A percentile compares a stretch with the other conserved stretches of the same genome.
These are phyloP conservation scores for Camponotus pennsylvanicus DNA, from an alignment of 1,140 invertebrate genomes.

Conservation along the genomic window DNA sequence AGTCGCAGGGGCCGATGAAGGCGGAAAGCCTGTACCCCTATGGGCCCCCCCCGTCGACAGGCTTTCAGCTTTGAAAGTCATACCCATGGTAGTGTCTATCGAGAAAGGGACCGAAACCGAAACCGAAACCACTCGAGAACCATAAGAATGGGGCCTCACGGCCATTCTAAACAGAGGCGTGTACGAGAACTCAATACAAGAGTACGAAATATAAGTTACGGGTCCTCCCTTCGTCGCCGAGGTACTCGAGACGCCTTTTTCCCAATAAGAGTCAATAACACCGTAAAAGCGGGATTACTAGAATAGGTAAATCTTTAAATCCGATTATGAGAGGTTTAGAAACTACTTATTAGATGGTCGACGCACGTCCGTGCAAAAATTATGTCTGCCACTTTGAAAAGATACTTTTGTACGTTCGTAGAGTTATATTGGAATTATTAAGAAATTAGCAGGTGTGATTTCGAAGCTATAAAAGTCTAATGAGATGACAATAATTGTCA, in stretches of 20 bases:
- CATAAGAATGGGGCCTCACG: slow-evolving; percentile 70
- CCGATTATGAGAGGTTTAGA: slow-evolving; percentile 66
- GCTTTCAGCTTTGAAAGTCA: slow-evolving; percentile 79
- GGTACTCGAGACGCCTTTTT: slow-evolving; percentile 59
- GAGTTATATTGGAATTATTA: not conserved
- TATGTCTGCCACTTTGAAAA: slow-evolving; percentile 31
- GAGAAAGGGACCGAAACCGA: slow-evolving; percentile 74
- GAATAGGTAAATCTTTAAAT: slow-evolving; percentile 66
- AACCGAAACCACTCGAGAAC: slow-evolving; percentile 73
- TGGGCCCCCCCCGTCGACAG: slow-evolving; percentile 76
- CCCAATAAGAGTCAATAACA: slow-evolving; percentile 74
- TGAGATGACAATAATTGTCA: not conserved
- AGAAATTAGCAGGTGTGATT: not conserved
- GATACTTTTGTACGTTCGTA: not conserved
- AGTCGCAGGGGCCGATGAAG: slow-evolving; percentile 66
- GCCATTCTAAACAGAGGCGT: slow-evolving; percentile 73
- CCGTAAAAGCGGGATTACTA: slow-evolving; percentile 67
- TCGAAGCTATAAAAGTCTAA: not conserved
- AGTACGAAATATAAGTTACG: slow-evolving; percentile 35
- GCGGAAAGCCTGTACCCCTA: slow-evolving; percentile 66
- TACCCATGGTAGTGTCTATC: slow-evolving; percentile 68
- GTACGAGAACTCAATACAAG: slow-evolving; percentile 61
- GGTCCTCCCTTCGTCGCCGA: not conserved
- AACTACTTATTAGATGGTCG: not conserved
- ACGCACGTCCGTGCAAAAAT: slow-evolving; percentile 19